Evolutionary conservation across 2,797 vertebrate species (phyloP), one percentile per base, ranked within the genome.

Genomic region (Rhinatrema bivittatum): DNA sequence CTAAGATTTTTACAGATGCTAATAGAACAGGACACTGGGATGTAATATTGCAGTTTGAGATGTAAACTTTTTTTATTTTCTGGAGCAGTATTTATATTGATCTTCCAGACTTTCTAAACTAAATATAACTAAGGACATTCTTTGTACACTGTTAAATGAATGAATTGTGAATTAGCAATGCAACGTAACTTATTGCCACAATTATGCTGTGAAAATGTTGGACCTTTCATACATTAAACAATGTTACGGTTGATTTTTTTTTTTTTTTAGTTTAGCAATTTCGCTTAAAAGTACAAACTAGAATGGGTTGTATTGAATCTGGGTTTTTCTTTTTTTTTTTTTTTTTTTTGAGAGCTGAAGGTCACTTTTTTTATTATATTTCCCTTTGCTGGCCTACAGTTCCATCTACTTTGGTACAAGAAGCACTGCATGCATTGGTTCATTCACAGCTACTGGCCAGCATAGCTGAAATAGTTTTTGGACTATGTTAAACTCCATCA

Each of bases 81-180:
- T 62, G 61, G 62, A 74, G 70, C 70, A 85, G 80, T 77, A 84
- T 85, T 87, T 88, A 86, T 88, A 84, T 85, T 86, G 72, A 72
- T 78, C 68, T 79, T 79, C 78, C 69, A 84, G 73, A 74, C 57
- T 74, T 77, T 81, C 65, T 71, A 56, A 53, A 50, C 55, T 41
- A 47, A 38, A 37, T 29, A 57, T 31, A 72, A 60, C 62, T 59
- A 58, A 68, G 42, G 49, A 70, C 63, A 60, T 76, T 70, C 51
- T 84, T 78, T 77, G 56, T 84, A 77, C 58, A 62, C 68, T 72
- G 58, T 72, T 72, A 63, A n/a, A 68, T 33, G 37, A 54, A 55
- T 9, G 37, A 57, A 45, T 71, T 56, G 52, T 64, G 58, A 58
- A 49, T 72, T 53, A 57, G 72, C 62, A 58, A 64, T 39, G 62